phyloP scores from a whole-genome alignment of 2,113 vertebrate species.

The Stomatorhinus ivindoensis region DNA sequence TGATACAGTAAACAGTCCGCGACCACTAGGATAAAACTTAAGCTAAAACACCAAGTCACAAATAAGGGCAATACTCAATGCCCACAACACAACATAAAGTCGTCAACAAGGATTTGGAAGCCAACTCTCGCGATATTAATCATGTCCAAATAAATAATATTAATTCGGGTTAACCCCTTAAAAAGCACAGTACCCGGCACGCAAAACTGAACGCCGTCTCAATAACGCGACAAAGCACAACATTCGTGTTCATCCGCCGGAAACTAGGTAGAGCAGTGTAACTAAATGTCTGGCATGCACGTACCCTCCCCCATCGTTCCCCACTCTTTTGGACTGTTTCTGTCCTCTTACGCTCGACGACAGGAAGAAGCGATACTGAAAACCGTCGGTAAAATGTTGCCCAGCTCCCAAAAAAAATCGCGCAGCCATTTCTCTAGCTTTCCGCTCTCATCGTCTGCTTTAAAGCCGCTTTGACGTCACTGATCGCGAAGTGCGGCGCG shows the following conservation, averaged over 20 bases:
- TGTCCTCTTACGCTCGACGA: conserved; percentile 7
- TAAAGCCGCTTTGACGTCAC: background rate
- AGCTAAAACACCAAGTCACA: background rate
- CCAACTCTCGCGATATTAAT: conserved; percentile 1
- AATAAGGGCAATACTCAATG: background rate
- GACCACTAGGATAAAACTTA: background rate
- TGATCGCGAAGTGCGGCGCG: background rate
- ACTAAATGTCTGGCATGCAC: background rate
- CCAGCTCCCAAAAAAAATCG: background rate
- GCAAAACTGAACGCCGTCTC: background rate
- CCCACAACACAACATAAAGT: background rate
- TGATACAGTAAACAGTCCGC: background rate
- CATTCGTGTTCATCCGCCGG: background rate
- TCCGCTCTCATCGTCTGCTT: background rate
- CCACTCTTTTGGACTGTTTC: conserved; percentile 10
- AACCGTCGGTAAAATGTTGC: conserved; percentile 9
- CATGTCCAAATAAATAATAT: background rate
- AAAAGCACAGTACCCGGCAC: background rate
- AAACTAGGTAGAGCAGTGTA: background rate
- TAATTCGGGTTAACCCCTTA: background rate
- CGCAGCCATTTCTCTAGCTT: conserved; percentile 4
- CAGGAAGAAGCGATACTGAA: background rate
- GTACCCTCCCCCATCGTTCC: conserved; percentile 6
- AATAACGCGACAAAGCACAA: background rate
- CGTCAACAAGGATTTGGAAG: background rate